These are phyloP conservation scores for Peucedramus taeniatus DNA, from an alignment of 2,113 vertebrate species.

Conservation along the genomic window DNA sequence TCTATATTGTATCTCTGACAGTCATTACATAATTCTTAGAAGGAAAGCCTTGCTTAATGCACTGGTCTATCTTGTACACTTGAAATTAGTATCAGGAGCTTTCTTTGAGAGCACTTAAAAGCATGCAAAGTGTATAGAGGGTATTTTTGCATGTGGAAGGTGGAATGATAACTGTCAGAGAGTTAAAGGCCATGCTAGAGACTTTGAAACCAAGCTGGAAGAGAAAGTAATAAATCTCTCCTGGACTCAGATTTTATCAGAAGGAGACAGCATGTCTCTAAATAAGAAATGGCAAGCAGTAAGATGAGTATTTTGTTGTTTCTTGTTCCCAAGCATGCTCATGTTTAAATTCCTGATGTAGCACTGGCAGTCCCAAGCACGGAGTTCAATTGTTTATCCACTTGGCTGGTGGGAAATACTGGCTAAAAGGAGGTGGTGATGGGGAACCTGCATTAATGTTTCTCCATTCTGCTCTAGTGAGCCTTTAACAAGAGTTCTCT, in stretches of 20 bases:
- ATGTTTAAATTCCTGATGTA: neutral
- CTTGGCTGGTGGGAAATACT: neutral
- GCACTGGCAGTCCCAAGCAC: neutral
- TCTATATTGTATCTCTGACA: neutral
- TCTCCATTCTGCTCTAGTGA: neutral
- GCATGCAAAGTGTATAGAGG: neutral
- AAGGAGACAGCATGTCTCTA: neutral
- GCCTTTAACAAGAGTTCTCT: neutral
- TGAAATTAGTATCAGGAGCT: neutral
- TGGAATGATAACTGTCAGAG: neutral
- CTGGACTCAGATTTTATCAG: conserved; percentile 4
- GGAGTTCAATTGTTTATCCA: neutral
- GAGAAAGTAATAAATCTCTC: neutral
- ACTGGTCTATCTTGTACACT: neutral
- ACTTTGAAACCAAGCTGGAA: conserved; percentile 1
- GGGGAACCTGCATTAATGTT: rapidly evolving
- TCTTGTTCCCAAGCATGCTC: neutral
- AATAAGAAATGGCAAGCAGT: neutral
- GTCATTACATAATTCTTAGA: neutral
- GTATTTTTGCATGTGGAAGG: neutral
- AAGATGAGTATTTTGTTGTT: neutral
- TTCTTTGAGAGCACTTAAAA: neutral
- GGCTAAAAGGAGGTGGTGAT: neutral
- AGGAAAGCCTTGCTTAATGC: neutral
- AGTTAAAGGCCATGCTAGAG: neutral